Evolutionary conservation across 2,113 vertebrate genomes (phyloP).

Genomic region (Hucho hucho): DNA sequence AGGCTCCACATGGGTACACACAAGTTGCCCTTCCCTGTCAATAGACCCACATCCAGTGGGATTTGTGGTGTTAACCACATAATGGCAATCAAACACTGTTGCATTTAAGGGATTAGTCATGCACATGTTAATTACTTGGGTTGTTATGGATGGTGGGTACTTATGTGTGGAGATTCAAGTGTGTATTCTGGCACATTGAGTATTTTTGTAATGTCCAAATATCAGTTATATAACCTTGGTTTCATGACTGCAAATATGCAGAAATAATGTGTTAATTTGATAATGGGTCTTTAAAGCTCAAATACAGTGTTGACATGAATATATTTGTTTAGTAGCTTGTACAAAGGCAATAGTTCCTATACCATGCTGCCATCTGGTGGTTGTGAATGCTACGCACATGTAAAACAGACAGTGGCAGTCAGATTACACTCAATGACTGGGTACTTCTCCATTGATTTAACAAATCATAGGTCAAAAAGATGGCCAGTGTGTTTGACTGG

Average conservation of each 20-base stretch:
- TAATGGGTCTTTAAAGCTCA: neutral
- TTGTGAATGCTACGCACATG: neutral
- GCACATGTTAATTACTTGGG: neutral
- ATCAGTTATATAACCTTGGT: neutral
- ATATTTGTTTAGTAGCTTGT: neutral
- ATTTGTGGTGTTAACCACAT: conserved; percentile 3
- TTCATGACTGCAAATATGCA: neutral
- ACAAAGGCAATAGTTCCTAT: conserved; percentile 6
- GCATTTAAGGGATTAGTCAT: neutral
- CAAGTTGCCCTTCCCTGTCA: neutral
- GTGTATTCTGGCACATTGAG: neutral
- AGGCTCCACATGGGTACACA: conserved; percentile 11
- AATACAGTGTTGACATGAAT: neutral
- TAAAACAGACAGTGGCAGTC: neutral
- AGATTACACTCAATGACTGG: too few relatives aligned
- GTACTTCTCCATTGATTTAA: too few relatives aligned
- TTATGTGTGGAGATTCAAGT: too few relatives aligned
- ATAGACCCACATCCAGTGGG: neutral
- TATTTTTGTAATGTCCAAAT: neutral
- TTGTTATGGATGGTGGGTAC: neutral
- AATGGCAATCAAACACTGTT: neutral
- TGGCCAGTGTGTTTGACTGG: too few relatives aligned
- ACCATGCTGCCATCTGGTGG: conserved; percentile 60
- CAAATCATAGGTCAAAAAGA: too few relatives aligned
- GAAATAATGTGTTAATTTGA: neutral